Conservation (phyloP, 2,888 invertebrate genomes). For the Pollenia labialis region DNA sequence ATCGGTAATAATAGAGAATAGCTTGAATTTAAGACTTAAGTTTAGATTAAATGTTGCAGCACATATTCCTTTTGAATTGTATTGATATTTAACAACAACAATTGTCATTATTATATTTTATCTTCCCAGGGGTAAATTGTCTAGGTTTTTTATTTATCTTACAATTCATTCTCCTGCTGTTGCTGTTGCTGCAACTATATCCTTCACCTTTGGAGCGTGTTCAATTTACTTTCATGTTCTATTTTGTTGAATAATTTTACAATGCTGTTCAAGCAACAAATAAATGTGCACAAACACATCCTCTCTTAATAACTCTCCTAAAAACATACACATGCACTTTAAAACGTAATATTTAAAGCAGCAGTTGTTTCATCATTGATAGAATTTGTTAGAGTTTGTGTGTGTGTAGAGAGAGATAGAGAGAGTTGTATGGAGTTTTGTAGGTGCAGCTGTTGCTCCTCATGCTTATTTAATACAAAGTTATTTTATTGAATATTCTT, state of each 20-base stretch:
- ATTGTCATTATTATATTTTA: conserved; percentile 66
- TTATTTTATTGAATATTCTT: conserved; percentile 72
- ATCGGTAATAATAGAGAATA: no score
- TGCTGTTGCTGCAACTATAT: conserved; percentile 44
- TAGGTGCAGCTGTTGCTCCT: conserved; percentile 63
- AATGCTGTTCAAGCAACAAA: conserved; percentile 49
- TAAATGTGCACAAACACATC: conserved; percentile 35
- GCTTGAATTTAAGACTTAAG: no score
- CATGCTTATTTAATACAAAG: conserved; percentile 66
- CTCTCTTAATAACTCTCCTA: conserved; percentile 24
- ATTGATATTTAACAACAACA: conserved; percentile 49
- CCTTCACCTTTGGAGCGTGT: conserved; percentile 71
- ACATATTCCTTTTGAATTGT: conserved; percentile 29
- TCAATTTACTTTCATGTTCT: conserved; percentile 72
- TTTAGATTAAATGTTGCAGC: no score
- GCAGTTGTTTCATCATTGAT: background rate
- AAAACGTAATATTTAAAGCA: conserved; percentile 8
- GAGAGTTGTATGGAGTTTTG: conserved; percentile 38
- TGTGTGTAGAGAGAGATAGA: background rate
- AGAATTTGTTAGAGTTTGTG: background rate
- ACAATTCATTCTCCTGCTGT: conserved; percentile 42
- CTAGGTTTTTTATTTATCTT: conserved; percentile 35
- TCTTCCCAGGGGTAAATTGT: conserved; percentile 52
- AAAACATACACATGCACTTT: background rate
- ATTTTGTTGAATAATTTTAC: conserved; percentile 71